Evolutionary conservation across 2,888 invertebrate species (phyloP).

Genomic region (Leptothorax acervorum): DNA sequence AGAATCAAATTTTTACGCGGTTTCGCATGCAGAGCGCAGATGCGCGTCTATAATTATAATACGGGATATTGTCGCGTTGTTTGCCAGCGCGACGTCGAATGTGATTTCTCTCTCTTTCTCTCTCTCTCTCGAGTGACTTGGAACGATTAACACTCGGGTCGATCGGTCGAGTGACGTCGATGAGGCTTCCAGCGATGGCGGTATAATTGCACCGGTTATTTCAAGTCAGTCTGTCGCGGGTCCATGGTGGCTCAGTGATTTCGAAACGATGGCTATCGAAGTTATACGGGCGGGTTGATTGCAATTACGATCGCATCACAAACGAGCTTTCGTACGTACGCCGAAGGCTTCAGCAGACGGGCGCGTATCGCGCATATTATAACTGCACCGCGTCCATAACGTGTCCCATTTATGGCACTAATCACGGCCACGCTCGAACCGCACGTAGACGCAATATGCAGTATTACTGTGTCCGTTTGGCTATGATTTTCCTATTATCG

Average conservation of each 20-base stretch:
- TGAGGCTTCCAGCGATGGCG: conserved; percentile 54
- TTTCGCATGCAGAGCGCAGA: neutral
- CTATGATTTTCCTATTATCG: conserved; percentile 47
- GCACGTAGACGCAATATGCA: conserved; percentile 68
- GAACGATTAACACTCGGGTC: conserved; percentile 64
- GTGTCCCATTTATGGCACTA: conserved; percentile 64
- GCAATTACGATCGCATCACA: conserved; percentile 56
- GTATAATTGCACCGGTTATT: conserved; percentile 67
- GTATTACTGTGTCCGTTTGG: conserved; percentile 46
- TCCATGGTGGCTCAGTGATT: conserved; percentile 47
- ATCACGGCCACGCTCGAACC: conserved; percentile 65
- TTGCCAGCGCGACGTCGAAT: conserved; percentile 6
- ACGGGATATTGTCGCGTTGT: neutral
- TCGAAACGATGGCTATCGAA: conserved; percentile 60
- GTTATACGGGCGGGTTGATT: conserved; percentile 58
- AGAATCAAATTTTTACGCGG: conserved; percentile 11
- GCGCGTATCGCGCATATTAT: conserved; percentile 54
- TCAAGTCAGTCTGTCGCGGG: conserved; percentile 51
- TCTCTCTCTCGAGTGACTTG: conserved; percentile 57
- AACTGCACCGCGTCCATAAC: conserved; percentile 58
- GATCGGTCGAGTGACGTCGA: conserved; percentile 64
- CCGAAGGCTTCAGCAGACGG: conserved; percentile 46
- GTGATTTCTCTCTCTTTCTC: neutral
- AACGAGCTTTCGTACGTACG: conserved; percentile 45
- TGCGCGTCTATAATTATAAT: neutral